A percentile compares a stretch with the other conserved stretches of the same genome.
These are phyloP conservation scores for Troglohyphantes excavatus DNA, from an alignment of 2,888 invertebrate genomes.

Conservation along the genomic window DNA sequence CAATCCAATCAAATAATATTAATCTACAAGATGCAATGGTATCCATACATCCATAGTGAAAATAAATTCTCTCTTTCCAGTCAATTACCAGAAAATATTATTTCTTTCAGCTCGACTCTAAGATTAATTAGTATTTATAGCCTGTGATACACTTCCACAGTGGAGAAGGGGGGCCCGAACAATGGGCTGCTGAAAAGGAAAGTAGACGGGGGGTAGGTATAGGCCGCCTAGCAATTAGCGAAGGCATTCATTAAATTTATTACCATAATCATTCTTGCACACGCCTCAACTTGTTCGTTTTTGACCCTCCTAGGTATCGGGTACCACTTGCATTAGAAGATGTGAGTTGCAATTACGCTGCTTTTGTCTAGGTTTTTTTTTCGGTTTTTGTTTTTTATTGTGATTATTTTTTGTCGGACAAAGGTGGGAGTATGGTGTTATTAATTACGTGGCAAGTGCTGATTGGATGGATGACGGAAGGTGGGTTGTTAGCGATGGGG, in stretches of 20 bases:
- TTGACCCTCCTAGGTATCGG: conserved; percentile 72
- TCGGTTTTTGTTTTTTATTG: conserved; percentile 13
- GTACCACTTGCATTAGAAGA: conserved; percentile 48
- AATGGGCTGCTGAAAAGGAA: conserved; percentile 27
- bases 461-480: conserved; percentile 50
- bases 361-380: conserved; percentile 36
- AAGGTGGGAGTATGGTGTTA: conserved; percentile 45
- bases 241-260: conserved; percentile 78
- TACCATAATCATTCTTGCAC: conserved; percentile 78
- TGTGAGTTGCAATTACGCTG: conserved; percentile 63
- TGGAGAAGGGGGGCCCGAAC: conserved; percentile 1
- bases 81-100: conserved; percentile 78
- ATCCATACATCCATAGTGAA: too few species aligned
- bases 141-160: background rate
- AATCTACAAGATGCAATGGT: too few species aligned
- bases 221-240: conserved; percentile 75
- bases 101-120: conserved; percentile 53
- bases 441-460: conserved; percentile 50
- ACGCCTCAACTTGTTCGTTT: conserved; percentile 65
- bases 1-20: too few species aligned
- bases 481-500: conserved; percentile 22
- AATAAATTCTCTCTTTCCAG: conserved; percentile 75
- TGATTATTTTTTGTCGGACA: background rate
- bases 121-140: conserved; percentile 79
- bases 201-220: conserved; percentile 12